Conservation (phyloP, 2,888 invertebrate species). For the Thyatira batis region DNA sequence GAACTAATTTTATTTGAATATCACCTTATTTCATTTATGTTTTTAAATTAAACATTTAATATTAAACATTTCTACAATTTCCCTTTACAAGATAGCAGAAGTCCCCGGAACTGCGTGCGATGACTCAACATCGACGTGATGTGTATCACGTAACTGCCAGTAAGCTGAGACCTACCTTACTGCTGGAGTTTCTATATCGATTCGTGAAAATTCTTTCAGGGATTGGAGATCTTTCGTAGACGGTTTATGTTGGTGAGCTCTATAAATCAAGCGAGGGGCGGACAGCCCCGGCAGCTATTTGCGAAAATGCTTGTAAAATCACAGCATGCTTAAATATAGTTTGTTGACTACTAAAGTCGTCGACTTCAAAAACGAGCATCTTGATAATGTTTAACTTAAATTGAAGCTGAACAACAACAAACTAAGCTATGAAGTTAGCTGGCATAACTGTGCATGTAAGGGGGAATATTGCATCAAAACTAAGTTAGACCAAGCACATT, state of each 20-base stretch:
- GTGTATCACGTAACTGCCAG: conserved; percentile 26
- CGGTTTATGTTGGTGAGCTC: conserved; percentile 35
- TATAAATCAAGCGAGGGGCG: conserved; percentile 62
- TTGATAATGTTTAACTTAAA: not conserved
- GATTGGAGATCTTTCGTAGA: conserved; percentile 27
- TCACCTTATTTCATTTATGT: not conserved
- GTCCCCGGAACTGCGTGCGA: conserved; percentile 25
- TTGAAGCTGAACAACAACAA: not conserved
- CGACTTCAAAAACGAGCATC: not conserved
- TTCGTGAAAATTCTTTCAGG: conserved; percentile 2
- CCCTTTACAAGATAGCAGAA: conserved; percentile 11
- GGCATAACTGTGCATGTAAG: not conserved
- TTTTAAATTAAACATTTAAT: conserved; percentile 14
- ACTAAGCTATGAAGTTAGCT: not conserved
- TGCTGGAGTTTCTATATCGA: conserved; percentile 1
- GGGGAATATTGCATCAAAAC: not conserved
- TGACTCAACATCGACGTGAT: conserved; percentile 28
- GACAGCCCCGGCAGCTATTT: conserved; percentile 57
- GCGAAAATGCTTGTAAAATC: conserved; percentile 43
- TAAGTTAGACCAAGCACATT: conserved; percentile 28
- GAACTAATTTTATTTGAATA: too few species aligned
- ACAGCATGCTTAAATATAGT: conserved; percentile 26
- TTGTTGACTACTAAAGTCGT: not conserved
- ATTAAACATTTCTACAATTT: conserved; percentile 19
- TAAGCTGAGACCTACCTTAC: conserved; percentile 18